Evolutionary conservation across 2,888 invertebrate species (phyloP), one percentile per base, ranked within the genome.

Genomic region (Troides oblongomaculatus): DNA sequence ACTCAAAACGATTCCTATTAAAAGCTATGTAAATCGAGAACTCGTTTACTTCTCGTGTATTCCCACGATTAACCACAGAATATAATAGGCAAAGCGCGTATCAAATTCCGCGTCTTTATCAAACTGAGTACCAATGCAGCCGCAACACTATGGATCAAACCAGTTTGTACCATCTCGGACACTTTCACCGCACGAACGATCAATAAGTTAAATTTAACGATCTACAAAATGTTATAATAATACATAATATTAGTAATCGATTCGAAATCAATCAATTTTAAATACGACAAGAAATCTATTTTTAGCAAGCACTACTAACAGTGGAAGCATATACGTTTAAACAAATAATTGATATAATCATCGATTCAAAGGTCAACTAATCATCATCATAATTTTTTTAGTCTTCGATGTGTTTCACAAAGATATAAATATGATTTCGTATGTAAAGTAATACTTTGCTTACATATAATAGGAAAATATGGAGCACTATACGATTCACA

Each of bases 161-260:
- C 77, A 76, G 79, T 81, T 76, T 65, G 69, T 72, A 71, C 72
- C 75, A 74, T 75, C 74, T 70, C 77, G 73, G 77, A 75, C 79
- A 84, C 84, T 84, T 84, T 84, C 83, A 79, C 83, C 81, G 73
- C 71, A 64, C 73, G 71, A 71, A 68, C 68, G 69, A 72, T 73
- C 72, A 81, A 61, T 71, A 79, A 43, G 36, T 23, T 78, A 78
- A 78, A 73, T 76, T 69, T 75, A 72, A 74, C 74, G 76, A 74
- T 75, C 77, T 71, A 76, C 74, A 77, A 76, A 46, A 46, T 43
- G 10, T 43, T 46, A 14, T 12, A 46, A 46, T 46, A 46, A 73
- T 74, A 77, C 74, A 75, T 74, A 76, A 76, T 73, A 67, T 61
- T 64, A 53, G 66, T 68, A 70, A 73, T 64, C 21, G 1, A 56